Percentiles rank a stretch among this genome's conserved stretches.
These are phyloP conservation scores for Lysandra bellargus DNA, from an alignment of 2,888 invertebrate species.

Conservation along the genomic window DNA sequence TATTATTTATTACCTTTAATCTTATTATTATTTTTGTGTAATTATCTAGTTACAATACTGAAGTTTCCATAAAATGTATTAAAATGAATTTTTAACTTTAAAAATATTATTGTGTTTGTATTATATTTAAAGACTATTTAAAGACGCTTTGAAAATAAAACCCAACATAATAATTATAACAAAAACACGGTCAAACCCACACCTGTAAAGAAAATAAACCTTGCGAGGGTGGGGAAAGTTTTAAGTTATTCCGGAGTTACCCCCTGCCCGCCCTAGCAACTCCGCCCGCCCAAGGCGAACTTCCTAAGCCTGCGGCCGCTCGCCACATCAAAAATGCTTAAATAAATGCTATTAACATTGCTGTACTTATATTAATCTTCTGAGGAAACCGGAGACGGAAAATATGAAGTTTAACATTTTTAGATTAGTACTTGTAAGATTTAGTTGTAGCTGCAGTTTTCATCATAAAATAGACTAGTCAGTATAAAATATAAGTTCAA, in stretches of 20 bases:
- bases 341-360: conserved; percentile 33
- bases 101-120: too few relatives aligned
- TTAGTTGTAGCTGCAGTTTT: too few relatives aligned
- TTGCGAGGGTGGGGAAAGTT: conserved; percentile 44
- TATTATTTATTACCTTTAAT: too few relatives aligned
- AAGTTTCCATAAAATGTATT: too few relatives aligned
- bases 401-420: not conserved
- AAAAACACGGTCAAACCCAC: conserved; percentile 28
- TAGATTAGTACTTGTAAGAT: conserved; percentile 17
- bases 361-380: conserved; percentile 27
- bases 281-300: conserved; percentile 36
- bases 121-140: too few relatives aligned
- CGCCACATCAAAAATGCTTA: conserved; percentile 47
- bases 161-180: not conserved
- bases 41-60: too few relatives aligned
- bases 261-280: conserved; percentile 28
- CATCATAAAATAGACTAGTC: too few relatives aligned
- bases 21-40: too few relatives aligned
- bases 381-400: not conserved
- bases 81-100: too few relatives aligned
- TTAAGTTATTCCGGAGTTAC: conserved; percentile 53
- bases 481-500: too few relatives aligned
- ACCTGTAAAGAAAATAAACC: conserved; percentile 40
- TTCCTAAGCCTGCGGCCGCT: conserved; percentile 45
- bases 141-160: not conserved